Percentiles rank a stretch among this genome's conserved stretches.
These are phyloP conservation scores for Antheraea assamensis DNA, from an alignment of 2,888 invertebrate genomes.

Conservation along the genomic window DNA sequence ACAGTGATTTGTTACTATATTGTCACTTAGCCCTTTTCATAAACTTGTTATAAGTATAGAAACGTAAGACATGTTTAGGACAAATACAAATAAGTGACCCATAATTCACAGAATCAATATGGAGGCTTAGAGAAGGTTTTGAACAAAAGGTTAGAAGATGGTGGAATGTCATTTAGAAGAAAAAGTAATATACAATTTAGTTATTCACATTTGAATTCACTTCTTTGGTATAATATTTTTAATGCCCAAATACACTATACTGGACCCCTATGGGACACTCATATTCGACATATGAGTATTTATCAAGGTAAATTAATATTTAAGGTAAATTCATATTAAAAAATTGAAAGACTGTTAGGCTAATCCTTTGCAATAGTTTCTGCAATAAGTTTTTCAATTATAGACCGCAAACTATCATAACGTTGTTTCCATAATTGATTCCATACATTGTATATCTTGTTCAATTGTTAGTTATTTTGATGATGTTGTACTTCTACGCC, in stretches of 20 bases:
- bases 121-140: slow-evolving; percentile 41
- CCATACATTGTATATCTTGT: too few species aligned
- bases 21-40: too few species aligned
- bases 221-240: slow-evolving; percentile 45
- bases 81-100: background rate
- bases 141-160: slow-evolving; percentile 37
- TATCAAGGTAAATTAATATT: slow-evolving; percentile 45
- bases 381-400: too few species aligned
- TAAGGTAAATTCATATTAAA: background rate
- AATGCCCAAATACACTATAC: slow-evolving; percentile 30
- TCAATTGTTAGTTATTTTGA: too few species aligned
- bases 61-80: background rate
- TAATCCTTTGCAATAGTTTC: too few species aligned
- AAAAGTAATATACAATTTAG: slow-evolving; percentile 39
- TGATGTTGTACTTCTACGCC: too few species aligned
- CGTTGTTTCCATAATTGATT: too few species aligned
- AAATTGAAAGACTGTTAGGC: too few species aligned
- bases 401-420: too few species aligned
- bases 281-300: slow-evolving; percentile 39
- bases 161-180: slow-evolving; percentile 37
- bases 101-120: slow-evolving; percentile 30
- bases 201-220: slow-evolving; percentile 40
- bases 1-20: too few species aligned
- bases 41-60: background rate
- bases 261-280: slow-evolving; percentile 27